Base-by-base conservation (phyloP, 2,888 invertebrate species). In the Brenthis ino region DNA sequence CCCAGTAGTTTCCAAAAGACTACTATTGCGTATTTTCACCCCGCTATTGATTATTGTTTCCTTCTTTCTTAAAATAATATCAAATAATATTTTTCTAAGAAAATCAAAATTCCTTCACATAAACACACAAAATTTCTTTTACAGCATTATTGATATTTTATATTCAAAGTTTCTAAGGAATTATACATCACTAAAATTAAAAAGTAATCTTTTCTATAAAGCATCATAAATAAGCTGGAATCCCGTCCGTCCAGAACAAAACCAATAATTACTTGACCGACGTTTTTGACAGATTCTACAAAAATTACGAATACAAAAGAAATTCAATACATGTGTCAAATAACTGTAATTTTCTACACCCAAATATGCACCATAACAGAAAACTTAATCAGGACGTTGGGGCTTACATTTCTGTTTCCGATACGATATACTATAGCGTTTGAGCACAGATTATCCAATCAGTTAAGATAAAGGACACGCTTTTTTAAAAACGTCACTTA, bases 391-490 rank as follows among this genome's bases (percentile, higher is more conserved):
- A 92, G 87, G 81, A 88, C 82, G 80, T 84, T 75, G 85, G 83
- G 83, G 84, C 87, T 87, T 86, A 86, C 83, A 87, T 88, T 91
- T 91, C 91, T 89, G 91, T 90, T 92, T 92, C 91, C 92, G 92
- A 92, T 92, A 91, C 89, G 86, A 83, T 85, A 89, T 88, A 86
- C 86, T 87, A 87, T 90, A 88, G 80, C 91, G 83, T 91, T 92
- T 91, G 91, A 92, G 85, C 85, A 91, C 88, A 92, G 92, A 93
- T 93, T 93, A 93, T 91, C 92, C 92, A 93, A 93, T 93, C 93
- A 92, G 93, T 91, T 91, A 92, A 91, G 92, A 92, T 92, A 93
- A 91, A 90, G 86, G 88, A 88, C 89, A 91, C 90, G 90, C 89
- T 91, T 92, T 91, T 91, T 92, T 71, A 73, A 57, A 68, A 14